Percentiles rank a stretch among this genome's conserved stretches.
phyloP scores from a whole-genome alignment of 2,888 invertebrate genomes.

The Lamproptera curius region DNA sequence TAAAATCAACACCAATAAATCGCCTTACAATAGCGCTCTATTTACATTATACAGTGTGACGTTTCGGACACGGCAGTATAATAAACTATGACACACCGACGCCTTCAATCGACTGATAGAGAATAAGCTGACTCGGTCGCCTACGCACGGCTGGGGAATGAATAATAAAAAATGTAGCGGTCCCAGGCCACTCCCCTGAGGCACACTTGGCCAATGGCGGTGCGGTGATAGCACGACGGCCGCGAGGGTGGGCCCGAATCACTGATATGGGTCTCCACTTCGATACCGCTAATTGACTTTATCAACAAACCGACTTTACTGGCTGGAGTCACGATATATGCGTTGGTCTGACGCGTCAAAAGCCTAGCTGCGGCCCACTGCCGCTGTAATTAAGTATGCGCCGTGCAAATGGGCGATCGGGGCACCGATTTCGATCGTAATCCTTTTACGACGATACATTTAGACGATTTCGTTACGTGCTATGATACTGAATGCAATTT shows the following conservation, averaged over 20 bases:
- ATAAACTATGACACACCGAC: slow-evolving; percentile 75
- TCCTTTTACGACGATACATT: slow-evolving; percentile 19
- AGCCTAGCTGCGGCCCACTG: slow-evolving; percentile 70
- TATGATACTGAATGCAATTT: slow-evolving; percentile 11
- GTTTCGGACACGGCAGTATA: slow-evolving; percentile 54
- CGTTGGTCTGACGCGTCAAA: slow-evolving; percentile 74
- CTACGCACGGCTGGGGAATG: slow-evolving; percentile 63
- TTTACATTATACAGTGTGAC: slow-evolving; percentile 61
- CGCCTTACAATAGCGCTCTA: slow-evolving; percentile 57
- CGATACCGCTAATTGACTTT: slow-evolving; percentile 78
- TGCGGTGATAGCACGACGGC: slow-evolving; percentile 47
- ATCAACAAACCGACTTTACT: slow-evolving; percentile 78
- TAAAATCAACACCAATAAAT: slow-evolving; percentile 46
- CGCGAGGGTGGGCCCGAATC: slow-evolving; percentile 67
- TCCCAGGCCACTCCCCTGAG: slow-evolving; percentile 64
- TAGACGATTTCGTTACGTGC: slow-evolving; percentile 20
- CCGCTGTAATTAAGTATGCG: slow-evolving; percentile 66
- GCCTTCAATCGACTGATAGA: slow-evolving; percentile 72
- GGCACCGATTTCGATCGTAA: slow-evolving; percentile 33
- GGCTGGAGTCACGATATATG: slow-evolving; percentile 75
- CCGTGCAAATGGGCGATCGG: slow-evolving; percentile 62
- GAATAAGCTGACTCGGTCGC: slow-evolving; percentile 67
- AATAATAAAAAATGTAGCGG: slow-evolving; percentile 65
- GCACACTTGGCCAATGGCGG: slow-evolving; percentile 60
- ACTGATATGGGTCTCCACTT: slow-evolving; percentile 72